Base-by-base conservation (phyloP, 1,140 invertebrate genomes). In the Heterodera carotae region DNA sequence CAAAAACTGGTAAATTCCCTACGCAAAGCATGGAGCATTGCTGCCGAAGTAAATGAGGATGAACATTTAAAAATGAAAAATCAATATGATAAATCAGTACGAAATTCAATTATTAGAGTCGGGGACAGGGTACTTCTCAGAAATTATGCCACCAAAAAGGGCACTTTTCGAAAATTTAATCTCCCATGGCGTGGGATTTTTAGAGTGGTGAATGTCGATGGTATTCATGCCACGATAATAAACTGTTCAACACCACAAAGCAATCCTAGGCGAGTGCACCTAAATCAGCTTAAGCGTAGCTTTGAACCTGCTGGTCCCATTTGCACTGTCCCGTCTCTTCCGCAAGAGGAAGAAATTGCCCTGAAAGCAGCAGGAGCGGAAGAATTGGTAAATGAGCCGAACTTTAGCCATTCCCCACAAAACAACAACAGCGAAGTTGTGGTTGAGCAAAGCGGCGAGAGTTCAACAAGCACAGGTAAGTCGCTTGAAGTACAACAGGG, bases 41-140 rank as follows among this genome's bases (percentile, higher is more conserved):
- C 75, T 3, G 27, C 27, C 4, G 68, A 39, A 10, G 62, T 76
- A 36, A 33, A 3, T 34, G 31, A 33, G 56, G 25, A 25, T 2
- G 8, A 8, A 8, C n/a, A 29, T 1, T 7, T 60, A 25, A 18
- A 3, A 3, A n/a, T 12, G 18, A 78, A 43, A 27, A n/a, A 18
- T 12, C 69, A 76, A 72, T 76, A 76, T 43, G 62, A 76, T 22
- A 72, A 76, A 33, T 10, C 22, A 6, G 36, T 10, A 1, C 53
- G 59, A 6, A 2, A 10, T 5, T 48, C 25, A 4, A 18, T 76
- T 18, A 25, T 76, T 22, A 64, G n/a, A 3, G 72, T 68, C 4
- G 75, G 75, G 2, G 56, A 68, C 43, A 39, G 31, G 15, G 75
- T 76, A 8, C 56, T 72, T 15, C 48, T 76, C 1, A 69, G 36